Evolutionary conservation across 1,140 invertebrate genomes (phyloP), one percentile per base, ranked within the genome.

Genomic region (Micrasema minimum): DNA sequence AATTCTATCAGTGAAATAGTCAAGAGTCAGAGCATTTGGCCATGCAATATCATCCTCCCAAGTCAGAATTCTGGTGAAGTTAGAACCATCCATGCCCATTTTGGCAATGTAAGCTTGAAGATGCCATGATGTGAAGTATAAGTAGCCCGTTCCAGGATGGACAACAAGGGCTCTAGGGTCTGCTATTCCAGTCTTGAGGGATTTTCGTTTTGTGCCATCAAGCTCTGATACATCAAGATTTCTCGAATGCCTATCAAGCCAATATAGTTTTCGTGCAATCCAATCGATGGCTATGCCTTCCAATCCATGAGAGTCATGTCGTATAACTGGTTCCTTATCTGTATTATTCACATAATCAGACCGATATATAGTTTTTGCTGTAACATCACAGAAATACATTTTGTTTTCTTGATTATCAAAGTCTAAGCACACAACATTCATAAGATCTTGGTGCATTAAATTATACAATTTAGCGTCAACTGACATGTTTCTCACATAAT

Each of bases 201-300:
- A 98, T 77, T 92, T 93, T 23, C 96, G 87, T 77, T 92, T 94
- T 0, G 93, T 96, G 11, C 97, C 98, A 81, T 99, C 92, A 50
- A 99, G 81, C 81, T 99, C 96, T 0, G 92, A 86, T 0, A 98
- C 95, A 80, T 98, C 93, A 62, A 99, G 81, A 79, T 97, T 96
- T 82, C 96, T 96, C 0, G 94, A 95, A 78, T 96, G 95, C 55
- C 96, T 87, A 79, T 99, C 97, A n/a, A 99, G 83, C 96, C 96
- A 99, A 79, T 99, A 99, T 0, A 99, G 82, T 81, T 99, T 99
- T 55, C 95, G 88, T 5, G 92, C 96, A 23, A 99, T 88, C 98
- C 98, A 99, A 81, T 99, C 98, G 4, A 99, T 88, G 0, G 96
- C 92, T 14, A 99, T 90, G n/a, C 96, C 97, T 86, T 99, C 97